Conservation (phyloP, 53 echinoderm and acorn worm genomes). For the Apostichopus leukothele region DNA sequence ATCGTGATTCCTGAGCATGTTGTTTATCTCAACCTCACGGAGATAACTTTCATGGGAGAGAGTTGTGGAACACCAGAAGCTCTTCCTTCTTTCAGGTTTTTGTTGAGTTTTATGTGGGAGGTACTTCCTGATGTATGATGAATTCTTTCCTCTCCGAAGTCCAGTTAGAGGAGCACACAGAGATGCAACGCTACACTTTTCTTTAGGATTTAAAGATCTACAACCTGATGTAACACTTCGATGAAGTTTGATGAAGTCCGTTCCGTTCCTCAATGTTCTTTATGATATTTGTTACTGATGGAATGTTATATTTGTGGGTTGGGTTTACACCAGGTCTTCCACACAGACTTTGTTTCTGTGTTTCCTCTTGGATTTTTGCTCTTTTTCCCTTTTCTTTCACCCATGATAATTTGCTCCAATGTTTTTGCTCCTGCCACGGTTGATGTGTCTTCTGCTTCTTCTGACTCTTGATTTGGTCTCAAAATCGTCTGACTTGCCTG, state of each 20-base stretch:
- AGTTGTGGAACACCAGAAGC: neutral
- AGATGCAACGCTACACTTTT: neutral
- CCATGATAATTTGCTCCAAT: neutral
- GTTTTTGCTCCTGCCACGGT: too few species aligned
- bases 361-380: neutral
- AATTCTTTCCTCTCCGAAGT: neutral
- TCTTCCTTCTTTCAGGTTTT: neutral
- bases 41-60: neutral
- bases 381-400: neutral
- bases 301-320: neutral
- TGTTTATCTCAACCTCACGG: neutral
- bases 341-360: neutral
- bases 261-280: neutral
- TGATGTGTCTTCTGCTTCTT: too few species aligned
- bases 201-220: neutral
- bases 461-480: neutral
- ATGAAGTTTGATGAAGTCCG: too few species aligned
- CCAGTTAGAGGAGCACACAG: neutral
- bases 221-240: neutral
- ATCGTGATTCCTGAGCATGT: neutral
- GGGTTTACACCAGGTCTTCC: neutral
- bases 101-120: neutral
- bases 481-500: neutral
- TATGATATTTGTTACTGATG: neutral
- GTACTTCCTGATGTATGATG: neutral